Base-by-base conservation (phyloP, 2,113 vertebrate genomes). In the Coptodon bakossiorum region DNA sequence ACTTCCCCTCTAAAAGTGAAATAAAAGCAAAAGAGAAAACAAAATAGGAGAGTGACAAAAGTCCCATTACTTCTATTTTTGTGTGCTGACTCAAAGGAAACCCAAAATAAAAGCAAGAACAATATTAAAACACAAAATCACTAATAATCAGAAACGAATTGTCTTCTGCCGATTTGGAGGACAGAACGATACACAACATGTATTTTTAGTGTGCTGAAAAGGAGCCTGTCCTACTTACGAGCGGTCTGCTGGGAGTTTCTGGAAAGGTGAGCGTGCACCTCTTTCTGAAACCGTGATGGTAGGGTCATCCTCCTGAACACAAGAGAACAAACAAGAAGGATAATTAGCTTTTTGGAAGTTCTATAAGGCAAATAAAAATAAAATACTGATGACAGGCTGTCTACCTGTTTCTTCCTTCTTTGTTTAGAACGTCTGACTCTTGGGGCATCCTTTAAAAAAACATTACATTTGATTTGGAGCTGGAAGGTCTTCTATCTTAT, bases 251-350 rank as follows among this genome's bases (percentile, higher is more conserved):
- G 96, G 66, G 90, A 66, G 85, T 96, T 97, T 83, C 94, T 94
- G 78, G 96, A 96, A 43, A 97, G 95, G 91, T 96, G 96, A 85
- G 95, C 86, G 2, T 96, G 92, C 12, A 97, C 92, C 92, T 97
- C 96, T 89, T 96, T 97, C 83, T 97, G 96, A 85, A 96, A 97
- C 40, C 96, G 93, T 0, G 96, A 90, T 2, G 96, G 94, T 7
- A 96, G 91, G 48, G 91, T 93, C 95, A 96, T 97, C 90, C 95
- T 96, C 92, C 96, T 97, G 73, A n/a, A 81, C 56, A 91, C 36
- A 76, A 24, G 27, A 88, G 14, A 85, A 50, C 31, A 27, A 89
- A 86, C 52, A 79, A 27, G 17, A 17, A 85, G 5, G 8, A 57
- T 7, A 6, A 38, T 76, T 54, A 83, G 9, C 53, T 54, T 66